phyloP scores from a whole-genome alignment of 2,888 invertebrate species.

The Adelognathus sp. region DNA sequence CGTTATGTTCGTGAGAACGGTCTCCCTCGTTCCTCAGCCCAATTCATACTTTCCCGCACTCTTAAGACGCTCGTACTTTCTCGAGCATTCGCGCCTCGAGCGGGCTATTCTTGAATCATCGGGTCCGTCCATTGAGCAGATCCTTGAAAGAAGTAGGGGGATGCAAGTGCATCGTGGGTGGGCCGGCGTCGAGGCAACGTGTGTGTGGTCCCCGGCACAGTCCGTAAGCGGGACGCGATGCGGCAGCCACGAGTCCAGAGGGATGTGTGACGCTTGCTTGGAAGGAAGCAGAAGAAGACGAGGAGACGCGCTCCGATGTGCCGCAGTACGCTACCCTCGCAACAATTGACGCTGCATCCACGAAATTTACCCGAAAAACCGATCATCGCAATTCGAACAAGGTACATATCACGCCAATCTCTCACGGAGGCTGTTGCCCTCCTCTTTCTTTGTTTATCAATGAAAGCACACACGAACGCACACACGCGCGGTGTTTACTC shows the following conservation, averaged over 20 bases:
- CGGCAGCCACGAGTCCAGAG: conserved; percentile 65
- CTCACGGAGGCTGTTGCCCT: conserved; percentile 31
- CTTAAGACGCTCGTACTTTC: not conserved
- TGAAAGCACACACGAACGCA: no score
- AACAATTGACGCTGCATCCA: conserved; percentile 16
- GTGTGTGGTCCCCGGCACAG: conserved; percentile 73
- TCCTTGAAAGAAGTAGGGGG: conserved; percentile 17
- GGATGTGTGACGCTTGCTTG: conserved; percentile 72
- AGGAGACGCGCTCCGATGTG: conserved; percentile 65
- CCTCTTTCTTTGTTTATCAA: conserved; percentile 57
- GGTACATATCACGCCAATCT: conserved; percentile 26
- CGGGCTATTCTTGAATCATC: conserved; percentile 49
- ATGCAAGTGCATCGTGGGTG: conserved; percentile 72
- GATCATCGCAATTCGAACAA: conserved; percentile 36
- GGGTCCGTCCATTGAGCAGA: conserved; percentile 51
- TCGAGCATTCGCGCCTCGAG: conserved; percentile 42
- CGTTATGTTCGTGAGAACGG: no score
- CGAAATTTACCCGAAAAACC: conserved; percentile 9
- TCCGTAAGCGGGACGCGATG: conserved; percentile 68
- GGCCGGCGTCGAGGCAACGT: conserved; percentile 65
- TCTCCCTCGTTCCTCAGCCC: not conserved
- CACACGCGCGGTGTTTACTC: conserved; percentile 47
- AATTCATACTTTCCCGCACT: conserved; percentile 24
- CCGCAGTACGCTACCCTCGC: conserved; percentile 28
- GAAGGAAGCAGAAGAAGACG: conserved; percentile 61